phyloP scores from a whole-genome alignment of 2,113 vertebrate genomes.

The Calonectris borealis region DNA sequence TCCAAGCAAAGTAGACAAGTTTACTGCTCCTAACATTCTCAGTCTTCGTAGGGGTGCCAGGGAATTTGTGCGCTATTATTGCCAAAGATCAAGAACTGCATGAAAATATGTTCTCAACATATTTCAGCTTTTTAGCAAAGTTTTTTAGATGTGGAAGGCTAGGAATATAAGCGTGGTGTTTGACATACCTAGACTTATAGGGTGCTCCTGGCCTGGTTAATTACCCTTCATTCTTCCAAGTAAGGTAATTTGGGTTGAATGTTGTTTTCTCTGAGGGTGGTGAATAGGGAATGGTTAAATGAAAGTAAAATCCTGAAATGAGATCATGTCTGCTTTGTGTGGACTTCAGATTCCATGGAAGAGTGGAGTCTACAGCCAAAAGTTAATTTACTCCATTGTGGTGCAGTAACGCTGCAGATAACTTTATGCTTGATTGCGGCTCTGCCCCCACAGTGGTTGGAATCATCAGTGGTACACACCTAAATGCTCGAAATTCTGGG shows the following conservation, averaged over 20 bases:
- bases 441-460: background rate
- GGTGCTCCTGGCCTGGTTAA: background rate
- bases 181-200: background rate
- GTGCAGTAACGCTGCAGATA: background rate
- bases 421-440: background rate
- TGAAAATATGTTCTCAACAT: constrained; percentile 27
- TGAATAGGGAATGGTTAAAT: background rate
- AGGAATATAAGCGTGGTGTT: background rate
- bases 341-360: background rate
- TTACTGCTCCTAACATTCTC: background rate
- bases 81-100: constrained; percentile 10
- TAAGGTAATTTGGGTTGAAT: background rate
- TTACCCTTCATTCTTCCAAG: background rate
- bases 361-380: background rate
- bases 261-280: background rate
- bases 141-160: background rate
- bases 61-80: constrained; percentile 7
- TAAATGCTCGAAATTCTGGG: background rate
- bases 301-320: constrained; percentile 35
- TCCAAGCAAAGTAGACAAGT: background rate
- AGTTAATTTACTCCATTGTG: background rate
- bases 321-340: constrained; percentile 47
- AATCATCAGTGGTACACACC: background rate
- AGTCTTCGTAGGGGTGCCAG: background rate
- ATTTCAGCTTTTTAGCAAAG: background rate